A percentile compares a stretch with the other conserved stretches of the same genome.
phyloP scores from a whole-genome alignment of 1,140 invertebrate species.

The Mizuhopecten yessoensis region DNA sequence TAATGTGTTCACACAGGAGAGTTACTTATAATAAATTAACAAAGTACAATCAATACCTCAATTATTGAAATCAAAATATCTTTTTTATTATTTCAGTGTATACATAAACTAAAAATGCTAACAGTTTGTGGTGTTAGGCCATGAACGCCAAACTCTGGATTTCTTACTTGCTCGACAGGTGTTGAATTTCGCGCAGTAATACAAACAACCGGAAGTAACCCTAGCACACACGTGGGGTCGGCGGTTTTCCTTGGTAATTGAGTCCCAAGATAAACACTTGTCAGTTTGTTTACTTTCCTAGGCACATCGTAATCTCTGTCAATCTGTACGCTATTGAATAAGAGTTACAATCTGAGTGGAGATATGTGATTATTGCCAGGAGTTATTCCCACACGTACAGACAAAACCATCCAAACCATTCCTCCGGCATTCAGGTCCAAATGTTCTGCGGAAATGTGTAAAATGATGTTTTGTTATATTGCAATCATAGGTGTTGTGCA shows the following conservation, averaged over 20 bases:
- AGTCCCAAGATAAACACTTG: slow-evolving; percentile 14
- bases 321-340: neutral
- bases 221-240: slow-evolving; percentile 2
- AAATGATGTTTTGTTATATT: neutral
- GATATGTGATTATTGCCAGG: neutral
- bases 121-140: neutral
- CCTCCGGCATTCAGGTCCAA: neutral
- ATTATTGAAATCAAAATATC: neutral
- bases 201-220: slow-evolving; percentile 30
- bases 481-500: neutral
- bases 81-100: neutral
- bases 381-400: neutral
- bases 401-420: neutral
- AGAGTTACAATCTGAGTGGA: neutral
- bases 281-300: slow-evolving; percentile 5
- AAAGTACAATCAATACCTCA: neutral
- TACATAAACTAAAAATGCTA: slow-evolving; percentile 25
- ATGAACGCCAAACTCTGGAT: neutral
- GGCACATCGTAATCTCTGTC: slow-evolving; percentile 37
- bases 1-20: neutral
- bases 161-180: neutral
- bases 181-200: slow-evolving; percentile 32
- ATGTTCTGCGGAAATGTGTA: neutral
- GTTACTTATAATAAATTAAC: neutral
- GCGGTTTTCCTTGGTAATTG: neutral